Evolutionary conservation across 2,888 invertebrate species (phyloP), one percentile per base, ranked within the genome.

Genomic region (Lasioglossum vierecki): DNA sequence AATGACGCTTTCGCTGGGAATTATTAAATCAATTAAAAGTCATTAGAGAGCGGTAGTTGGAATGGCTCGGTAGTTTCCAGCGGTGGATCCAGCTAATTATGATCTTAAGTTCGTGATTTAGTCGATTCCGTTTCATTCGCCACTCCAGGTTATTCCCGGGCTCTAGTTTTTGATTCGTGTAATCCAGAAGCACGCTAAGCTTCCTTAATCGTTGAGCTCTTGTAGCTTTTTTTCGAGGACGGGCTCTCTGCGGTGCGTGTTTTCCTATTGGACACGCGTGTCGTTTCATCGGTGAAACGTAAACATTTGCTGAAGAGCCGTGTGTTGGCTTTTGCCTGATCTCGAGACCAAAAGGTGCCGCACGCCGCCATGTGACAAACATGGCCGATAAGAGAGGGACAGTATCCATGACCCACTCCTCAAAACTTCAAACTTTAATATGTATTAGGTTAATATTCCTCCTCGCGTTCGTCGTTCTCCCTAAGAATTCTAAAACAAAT

Each of bases 221-320:
- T 68, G 68, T 68, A 4, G 22, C 8, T 39, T 39, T 22, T 18
- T 35, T 22, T 68, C 26, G 13, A 26, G 26, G 39, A 9, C 39
- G 22, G 39, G 22, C 8, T 5, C 60, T 68, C 60, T 68, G 39
- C 39, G 39, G 22, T 41, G 68, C 68, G 39, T 68, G 39, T 39
- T n/a, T 39, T 68, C 68, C 22, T 30, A 3, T 22, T 9, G 39
- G 68, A 68, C 68, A 68, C 39, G 68, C 68, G 39, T 39, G 39
- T 39, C 39, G 39, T 4, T 11, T 41, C 41, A 68, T 68, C 68
- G 11, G 3, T 41, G 6, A 4, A 68, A 68, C 68, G 11, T 41
- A 68, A 68, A 68, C 68, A n/a, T 68, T 68, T 68, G 68, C 68
- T 11, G 39, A 39, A 41, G 68, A 39, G 68, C 18, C 68, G 68